Evolutionary conservation across 37 sponge, comb jelly and placozoan species (phyloP).

Genomic region (Amphimedon queenslandica): DNA sequence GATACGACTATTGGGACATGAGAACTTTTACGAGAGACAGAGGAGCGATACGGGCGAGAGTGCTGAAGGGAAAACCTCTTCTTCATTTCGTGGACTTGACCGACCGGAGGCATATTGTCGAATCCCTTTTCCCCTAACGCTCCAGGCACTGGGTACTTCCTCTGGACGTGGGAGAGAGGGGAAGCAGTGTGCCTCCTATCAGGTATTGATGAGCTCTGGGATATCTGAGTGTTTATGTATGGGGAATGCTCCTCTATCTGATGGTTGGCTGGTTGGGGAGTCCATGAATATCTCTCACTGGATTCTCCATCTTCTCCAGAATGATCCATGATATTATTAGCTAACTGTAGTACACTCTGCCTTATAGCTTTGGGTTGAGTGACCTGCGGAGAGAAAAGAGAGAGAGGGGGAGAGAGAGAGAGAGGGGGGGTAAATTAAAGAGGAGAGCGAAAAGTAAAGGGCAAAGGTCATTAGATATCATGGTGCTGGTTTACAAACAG

Average conservation of each 20-base stretch:
- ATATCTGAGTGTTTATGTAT: conserved; percentile 2
- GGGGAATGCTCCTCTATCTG: conserved; percentile 19
- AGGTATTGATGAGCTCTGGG: conserved; percentile 5
- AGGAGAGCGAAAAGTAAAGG: too few relatives aligned
- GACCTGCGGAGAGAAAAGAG: neutral
- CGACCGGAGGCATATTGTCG: conserved; percentile 10
- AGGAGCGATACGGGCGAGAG: neutral
- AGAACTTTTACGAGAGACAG: neutral
- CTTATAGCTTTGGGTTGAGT: conserved; percentile 7
- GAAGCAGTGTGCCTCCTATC: conserved; percentile 16
- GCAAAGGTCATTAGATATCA: too few relatives aligned
- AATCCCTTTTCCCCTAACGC: conserved; percentile 7
- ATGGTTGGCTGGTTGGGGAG: conserved; percentile 26
- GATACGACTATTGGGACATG: neutral
- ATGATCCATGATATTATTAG: conserved; percentile 30
- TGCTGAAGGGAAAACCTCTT: conserved; percentile 19
- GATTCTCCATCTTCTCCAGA: neutral
- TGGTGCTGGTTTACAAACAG: too few relatives aligned
- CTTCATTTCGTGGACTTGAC: conserved; percentile 22
- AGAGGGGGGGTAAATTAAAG: too few relatives aligned
- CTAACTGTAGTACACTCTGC: conserved; percentile 33
- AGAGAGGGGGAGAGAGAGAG: too few relatives aligned
- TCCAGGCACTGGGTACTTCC: neutral
- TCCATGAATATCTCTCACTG: neutral
- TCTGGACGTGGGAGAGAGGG: conserved; percentile 13